Evolutionary conservation across 2,888 invertebrate species (phyloP).

Genomic region (Beris chalybata): DNA sequence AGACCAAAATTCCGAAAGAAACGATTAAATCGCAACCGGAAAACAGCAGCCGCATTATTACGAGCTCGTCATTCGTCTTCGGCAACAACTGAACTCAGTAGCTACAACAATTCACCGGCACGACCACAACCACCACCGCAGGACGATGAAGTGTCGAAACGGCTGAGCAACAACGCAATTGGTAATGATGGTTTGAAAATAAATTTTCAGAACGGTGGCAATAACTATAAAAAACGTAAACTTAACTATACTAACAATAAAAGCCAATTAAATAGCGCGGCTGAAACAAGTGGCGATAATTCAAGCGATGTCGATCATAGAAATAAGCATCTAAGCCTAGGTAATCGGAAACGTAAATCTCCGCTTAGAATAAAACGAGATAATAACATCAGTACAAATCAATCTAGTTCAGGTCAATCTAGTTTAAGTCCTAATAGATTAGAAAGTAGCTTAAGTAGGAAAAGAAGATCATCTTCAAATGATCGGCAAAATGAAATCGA

Average conservation of each 20-base stretch:
- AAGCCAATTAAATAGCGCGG: conserved; percentile 36
- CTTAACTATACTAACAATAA: conserved; percentile 32
- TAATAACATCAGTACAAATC: conserved; percentile 33
- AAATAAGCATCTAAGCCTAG: conserved; percentile 6
- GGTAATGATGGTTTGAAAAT: conserved; percentile 22
- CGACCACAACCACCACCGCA: neutral
- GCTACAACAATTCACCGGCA: neutral
- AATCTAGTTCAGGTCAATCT: conserved; percentile 34
- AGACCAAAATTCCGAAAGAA: conserved; percentile 59
- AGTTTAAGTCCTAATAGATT: conserved; percentile 30
- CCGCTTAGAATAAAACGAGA: conserved; percentile 19
- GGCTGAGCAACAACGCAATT: neutral
- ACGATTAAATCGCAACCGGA: conserved; percentile 29
- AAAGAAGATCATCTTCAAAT: conserved; percentile 22
- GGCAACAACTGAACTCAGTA: neutral
- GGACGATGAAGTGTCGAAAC: conserved; percentile 7
- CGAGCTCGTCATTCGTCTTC: neutral
- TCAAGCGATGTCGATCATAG: conserved; percentile 24
- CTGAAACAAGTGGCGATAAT: conserved; percentile 39
- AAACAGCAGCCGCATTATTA: neutral
- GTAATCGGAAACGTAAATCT: conserved; percentile 27
- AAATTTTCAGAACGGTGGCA: conserved; percentile 20
- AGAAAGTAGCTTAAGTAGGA: conserved; percentile 29
- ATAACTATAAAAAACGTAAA: conserved; percentile 30
- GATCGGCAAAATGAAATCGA: neutral